A percentile compares a stretch with the other conserved stretches of the same genome.
Evolutionary conservation across 2,113 vertebrate genomes (phyloP).

Genomic region (Pachyramphus minor): DNA sequence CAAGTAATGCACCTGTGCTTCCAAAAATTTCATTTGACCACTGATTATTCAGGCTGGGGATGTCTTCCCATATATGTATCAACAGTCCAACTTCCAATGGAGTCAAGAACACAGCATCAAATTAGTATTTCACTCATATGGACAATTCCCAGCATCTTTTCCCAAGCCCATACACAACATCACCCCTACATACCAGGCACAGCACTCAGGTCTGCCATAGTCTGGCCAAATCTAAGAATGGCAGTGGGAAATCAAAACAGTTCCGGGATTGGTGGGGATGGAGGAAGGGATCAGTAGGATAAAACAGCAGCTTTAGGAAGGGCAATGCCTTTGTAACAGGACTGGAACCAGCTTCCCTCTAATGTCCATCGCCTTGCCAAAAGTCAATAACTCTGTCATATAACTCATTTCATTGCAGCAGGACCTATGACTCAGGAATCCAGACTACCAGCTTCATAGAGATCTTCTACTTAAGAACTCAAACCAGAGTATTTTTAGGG

Average conservation of each 20-base stretch:
- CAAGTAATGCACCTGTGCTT: neutral
- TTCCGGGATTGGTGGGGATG: fast-evolving
- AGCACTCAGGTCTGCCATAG: neutral
- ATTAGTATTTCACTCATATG: neutral
- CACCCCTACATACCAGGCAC: neutral
- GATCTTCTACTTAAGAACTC: neutral
- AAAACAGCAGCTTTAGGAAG: neutral
- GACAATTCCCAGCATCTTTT: neutral
- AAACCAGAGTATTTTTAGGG: slow-evolving; percentile 8
- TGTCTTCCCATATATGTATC: fast-evolving
- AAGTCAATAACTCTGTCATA: neutral
- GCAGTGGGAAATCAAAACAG: neutral
- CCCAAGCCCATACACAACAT: neutral
- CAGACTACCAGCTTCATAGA: neutral
- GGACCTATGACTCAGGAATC: neutral
- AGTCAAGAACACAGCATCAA: neutral
- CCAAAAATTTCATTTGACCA: neutral
- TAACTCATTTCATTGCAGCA: neutral
- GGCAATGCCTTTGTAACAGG: neutral
- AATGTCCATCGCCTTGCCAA: neutral
- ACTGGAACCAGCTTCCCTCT: neutral
- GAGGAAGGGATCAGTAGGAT: neutral
- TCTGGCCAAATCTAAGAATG: neutral
- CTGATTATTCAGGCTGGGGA: neutral
- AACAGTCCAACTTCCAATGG: neutral